These are phyloP conservation scores for Scaptomyza reducta DNA, from an alignment of 2,888 invertebrate species.

Conservation along the genomic window DNA sequence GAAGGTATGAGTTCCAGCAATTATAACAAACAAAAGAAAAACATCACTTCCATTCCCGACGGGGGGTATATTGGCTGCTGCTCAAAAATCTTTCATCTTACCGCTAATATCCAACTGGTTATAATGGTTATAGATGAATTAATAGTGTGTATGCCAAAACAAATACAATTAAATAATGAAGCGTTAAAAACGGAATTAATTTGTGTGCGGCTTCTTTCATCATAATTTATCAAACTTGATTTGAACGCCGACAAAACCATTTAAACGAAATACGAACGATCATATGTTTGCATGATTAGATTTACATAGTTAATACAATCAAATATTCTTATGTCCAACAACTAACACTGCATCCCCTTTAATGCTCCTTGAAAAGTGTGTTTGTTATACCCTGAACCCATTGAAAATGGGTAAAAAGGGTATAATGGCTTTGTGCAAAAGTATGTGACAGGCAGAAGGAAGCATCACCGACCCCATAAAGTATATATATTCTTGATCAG, in stretches of 20 bases:
- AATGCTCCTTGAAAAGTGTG: too few relatives aligned
- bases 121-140: constrained; percentile 68
- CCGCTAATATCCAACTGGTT: constrained; percentile 74
- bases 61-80: constrained; percentile 60
- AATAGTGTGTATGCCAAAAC: constrained; percentile 69
- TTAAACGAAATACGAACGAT: constrained; percentile 27
- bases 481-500: too few relatives aligned
- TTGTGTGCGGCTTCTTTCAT: constrained; percentile 62
- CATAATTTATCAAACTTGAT: constrained; percentile 59
- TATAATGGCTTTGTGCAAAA: too few relatives aligned
- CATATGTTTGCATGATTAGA: not conserved
- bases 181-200: constrained; percentile 75
- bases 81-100: constrained; percentile 58
- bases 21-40: constrained; percentile 71
- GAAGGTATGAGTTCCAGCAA: constrained; percentile 57
- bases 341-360: too few relatives aligned
- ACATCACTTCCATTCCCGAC: constrained; percentile 69
- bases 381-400: too few relatives aligned
- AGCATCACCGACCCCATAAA: too few relatives aligned
- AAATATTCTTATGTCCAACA: too few relatives aligned
- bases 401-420: too few relatives aligned
- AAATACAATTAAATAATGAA: constrained; percentile 74
- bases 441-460: too few relatives aligned
- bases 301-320: not conserved
- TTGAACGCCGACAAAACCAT: constrained; percentile 58